Base-by-base conservation (phyloP, 1,140 invertebrate genomes). In the Sminthurinus signatus region DNA sequence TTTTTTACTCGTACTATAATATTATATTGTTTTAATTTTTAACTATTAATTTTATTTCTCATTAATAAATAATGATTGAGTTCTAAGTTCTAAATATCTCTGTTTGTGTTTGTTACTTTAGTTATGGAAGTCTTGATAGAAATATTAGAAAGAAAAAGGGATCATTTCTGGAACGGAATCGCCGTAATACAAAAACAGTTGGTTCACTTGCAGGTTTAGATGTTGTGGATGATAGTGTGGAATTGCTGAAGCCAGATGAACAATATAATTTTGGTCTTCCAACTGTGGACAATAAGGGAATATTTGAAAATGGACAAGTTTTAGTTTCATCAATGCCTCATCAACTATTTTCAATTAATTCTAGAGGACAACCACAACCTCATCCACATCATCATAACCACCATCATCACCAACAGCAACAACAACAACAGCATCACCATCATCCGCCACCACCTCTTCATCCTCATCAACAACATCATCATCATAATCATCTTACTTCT, bases 91-190 rank as follows among this genome's bases (percentile, higher is more conserved):
- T n/a, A n/a, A n/a, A n/a, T n/a, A 19, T 46, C 15, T 46, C 44
- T 46, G 44, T 46, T 39, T 46, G 44, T 46, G 21, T 14, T 46
- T 39, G 36, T 39, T 10, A 10, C 17, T 14, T 2, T 23, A 69
- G 68, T 60, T 69, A 69, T 44, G 68, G 68, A 29, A 69, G 68
- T 51, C 50, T 69, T 14, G 68, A 69, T 36, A 43, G 68, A 36
- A 66, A 65, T 57, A 21, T 69, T 17, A 66, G 58, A 31, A 65
- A 66, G 19, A 66, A 66, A 28, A 69, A 69, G 42, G 4, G 64
- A 36, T 17, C 28, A 19, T 32, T 25, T 39, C 44, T 65, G 23
- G 68, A 69, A n/a, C 57, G 54, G 32, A 46, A 27, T 21, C 54
- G 68, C 2, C 52, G 68, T 17, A 62, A 69, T 55, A 69, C 64